Evolutionary conservation across 2,888 invertebrate species (phyloP), one percentile per base, ranked within the genome.

Genomic region (Pantelozetes paolii): DNA sequence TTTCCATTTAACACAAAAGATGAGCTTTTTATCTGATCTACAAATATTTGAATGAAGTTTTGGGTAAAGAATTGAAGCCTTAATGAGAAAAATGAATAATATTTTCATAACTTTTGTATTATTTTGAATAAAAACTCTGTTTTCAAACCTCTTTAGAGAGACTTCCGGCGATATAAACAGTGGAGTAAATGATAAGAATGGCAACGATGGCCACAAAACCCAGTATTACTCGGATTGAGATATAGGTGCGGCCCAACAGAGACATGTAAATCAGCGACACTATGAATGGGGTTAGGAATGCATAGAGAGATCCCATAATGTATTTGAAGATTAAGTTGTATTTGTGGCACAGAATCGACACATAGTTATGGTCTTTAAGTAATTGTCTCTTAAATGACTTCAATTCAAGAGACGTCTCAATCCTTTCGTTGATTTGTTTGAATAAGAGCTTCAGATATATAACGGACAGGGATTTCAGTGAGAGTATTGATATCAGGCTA

Each of bases 261-360:
- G 59, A 28, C 59, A 59, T 59, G 23, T 59, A 59, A 59, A 30
- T 30, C 28, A 28, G 28, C 3, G 30, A 20, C 5, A 59, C 13
- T 11, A 59, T 30, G 15, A 28, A 28, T 8, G 30, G 30, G 3
- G 59, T 59, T 30, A 59, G 15, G 28, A 59, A 59, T 23, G 13
- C 26, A 23, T 59, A 59, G 28, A 23, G 28, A 59, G 23, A 30
- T 6, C 28, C 59, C 20, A 59, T 30, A 6, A 59, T 13, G 11
- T 59, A 59, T 59, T 59, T 59, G 26, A 59, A 59, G 3, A 23
- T 59, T 6, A 15, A 28, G 11, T 59, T 59, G 59, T 15, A 59
- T 28, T 26, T 30, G 3, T 15, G 18, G 30, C 28, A 28, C 1
- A 59, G 28, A 30, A 59, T 28, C 2, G 59, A 1, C 3, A 23